Conservation (phyloP, 1,140 invertebrate genomes). For the Muscidifurax raptorellus region DNA sequence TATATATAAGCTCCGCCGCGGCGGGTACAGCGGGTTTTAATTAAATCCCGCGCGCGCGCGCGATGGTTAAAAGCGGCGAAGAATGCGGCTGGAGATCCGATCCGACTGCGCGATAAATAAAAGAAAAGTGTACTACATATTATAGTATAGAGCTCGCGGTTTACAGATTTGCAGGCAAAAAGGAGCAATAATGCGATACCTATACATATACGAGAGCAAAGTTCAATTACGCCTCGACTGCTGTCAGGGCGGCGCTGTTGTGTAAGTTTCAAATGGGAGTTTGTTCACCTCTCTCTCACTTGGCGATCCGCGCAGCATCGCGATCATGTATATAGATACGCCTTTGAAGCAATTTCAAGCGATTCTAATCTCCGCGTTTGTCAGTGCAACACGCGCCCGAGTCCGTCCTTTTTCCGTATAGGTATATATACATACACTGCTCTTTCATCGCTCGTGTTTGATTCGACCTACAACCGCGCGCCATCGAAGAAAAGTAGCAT, state of each 20-base stretch:
- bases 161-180: too few relatives aligned
- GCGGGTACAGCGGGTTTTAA: not conserved
- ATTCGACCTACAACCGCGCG: not conserved
- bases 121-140: slow-evolving; percentile 2
- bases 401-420: not conserved
- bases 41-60: slow-evolving; percentile 4
- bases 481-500: not conserved
- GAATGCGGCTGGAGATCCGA: slow-evolving; percentile 6
- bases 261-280: slow-evolving; percentile 4
- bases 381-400: slow-evolving; percentile 2
- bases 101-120: slow-evolving; percentile 20
- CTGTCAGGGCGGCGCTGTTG: slow-evolving; percentile 17
- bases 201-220: slow-evolving; percentile 1
- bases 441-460: not conserved
- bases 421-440: too few relatives aligned
- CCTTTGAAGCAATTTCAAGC: slow-evolving; percentile 31
- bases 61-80: not conserved
- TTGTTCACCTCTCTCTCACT: slow-evolving; percentile 9
- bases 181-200: slow-evolving; percentile 39
- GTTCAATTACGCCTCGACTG: slow-evolving; percentile 26
- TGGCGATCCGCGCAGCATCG: too few relatives aligned
- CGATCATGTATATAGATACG: slow-evolving; percentile 31
- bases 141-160: not conserved
- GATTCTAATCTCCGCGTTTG: slow-evolving; percentile 50
- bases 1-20: too few relatives aligned